Base-by-base conservation (phyloP, 2,113 vertebrate species). In the Brachyistius frenatus region DNA sequence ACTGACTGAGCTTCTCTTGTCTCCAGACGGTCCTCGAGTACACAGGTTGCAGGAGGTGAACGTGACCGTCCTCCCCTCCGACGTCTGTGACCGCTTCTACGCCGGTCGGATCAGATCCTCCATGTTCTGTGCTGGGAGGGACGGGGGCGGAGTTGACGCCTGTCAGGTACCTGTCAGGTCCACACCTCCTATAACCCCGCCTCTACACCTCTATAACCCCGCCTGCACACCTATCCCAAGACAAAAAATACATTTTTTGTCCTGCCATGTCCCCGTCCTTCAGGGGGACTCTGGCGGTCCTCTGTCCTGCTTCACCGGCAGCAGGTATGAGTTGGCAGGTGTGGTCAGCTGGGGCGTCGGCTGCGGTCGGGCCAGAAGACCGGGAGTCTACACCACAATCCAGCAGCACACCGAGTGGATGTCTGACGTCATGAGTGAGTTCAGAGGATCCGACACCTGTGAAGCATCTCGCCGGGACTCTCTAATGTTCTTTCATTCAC, bases 281-380 rank as follows among this genome's bases (percentile, higher is more conserved):
- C 71, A 97, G 96, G 96, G 96, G 47, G 96, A 97, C 86, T 97
- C 96, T 1, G 96, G 96, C 1, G 95, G 96, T n/a, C 96, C 96
- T 2, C 9, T 94, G 70, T 94, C 89, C 5, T 93, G 92, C 88
- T 93, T 89, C 78, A 89, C 69, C 0, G 93, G 90, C 1, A 68
- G 9, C 9, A 66, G 32, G 31, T 94, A 94, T 7, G 76, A 87
- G 63, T 66, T 97, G n/a, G 89, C 87, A 0, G 95, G 96, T 4
- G 1, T 96, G 30, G 83, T 97, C 73, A 97, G 96, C 60, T 97
- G 96, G 96, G 96, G 96, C 0, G 81, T 94, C 0, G 96, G 96
- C 2, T 97, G 96, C 78, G 96, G 95, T 0, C 89, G 94, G 31
- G 84, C 85, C 23, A 78, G 68, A 33, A 95, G 87, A 69, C 96